Percentiles rank a stretch among this genome's conserved stretches.
Conservation (phyloP, 35 echinoderm and acorn worm genomes). For the Diadema setosum region DNA sequence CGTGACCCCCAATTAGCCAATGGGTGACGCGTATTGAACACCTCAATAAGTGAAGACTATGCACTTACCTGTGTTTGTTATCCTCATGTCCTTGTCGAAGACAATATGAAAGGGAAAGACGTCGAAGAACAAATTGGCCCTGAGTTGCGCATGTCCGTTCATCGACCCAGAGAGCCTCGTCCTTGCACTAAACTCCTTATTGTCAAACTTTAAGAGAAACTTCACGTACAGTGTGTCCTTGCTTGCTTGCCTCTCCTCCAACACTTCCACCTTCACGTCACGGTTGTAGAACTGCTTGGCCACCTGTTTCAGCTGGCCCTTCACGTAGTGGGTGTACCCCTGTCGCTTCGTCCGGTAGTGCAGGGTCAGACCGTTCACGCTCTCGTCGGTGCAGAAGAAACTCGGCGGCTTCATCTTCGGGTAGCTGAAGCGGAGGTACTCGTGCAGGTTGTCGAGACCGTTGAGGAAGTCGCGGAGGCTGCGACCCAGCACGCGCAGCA, state of each 20-base stretch:
- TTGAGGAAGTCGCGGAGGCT: constrained; percentile 91
- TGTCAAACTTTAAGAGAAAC: constrained; percentile 75
- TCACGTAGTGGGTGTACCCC: constrained; percentile 80
- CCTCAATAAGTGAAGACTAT: not conserved
- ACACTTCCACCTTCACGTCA: constrained; percentile 51
- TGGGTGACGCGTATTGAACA: too few relatives aligned
- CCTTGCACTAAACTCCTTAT: constrained; percentile 58
- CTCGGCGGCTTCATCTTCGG: constrained; percentile 96
- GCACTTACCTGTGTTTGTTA: constrained; percentile 72
- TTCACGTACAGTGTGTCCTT: constrained; percentile 43
- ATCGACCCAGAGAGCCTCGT: constrained; percentile 1
- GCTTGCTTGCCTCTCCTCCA: constrained; percentile 23
- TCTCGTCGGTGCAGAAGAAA: constrained; percentile 87
- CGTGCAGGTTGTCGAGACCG: constrained; percentile 90
- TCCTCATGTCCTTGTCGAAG: constrained; percentile 76
- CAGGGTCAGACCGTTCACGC: constrained; percentile 53
- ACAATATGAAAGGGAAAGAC: constrained; percentile 88
- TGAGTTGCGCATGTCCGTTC: constrained; percentile 12
- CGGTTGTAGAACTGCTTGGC: constrained; percentile 79
- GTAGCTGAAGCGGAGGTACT: constrained; percentile 95
- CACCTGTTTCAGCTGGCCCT: constrained; percentile 69
- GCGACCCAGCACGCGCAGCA: constrained; percentile 81
- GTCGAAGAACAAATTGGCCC: constrained; percentile 54
- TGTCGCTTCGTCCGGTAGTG: constrained; percentile 67
- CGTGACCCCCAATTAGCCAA: too few relatives aligned